Conservation (phyloP, 2,888 invertebrate species). For the Orthosia gothica region DNA sequence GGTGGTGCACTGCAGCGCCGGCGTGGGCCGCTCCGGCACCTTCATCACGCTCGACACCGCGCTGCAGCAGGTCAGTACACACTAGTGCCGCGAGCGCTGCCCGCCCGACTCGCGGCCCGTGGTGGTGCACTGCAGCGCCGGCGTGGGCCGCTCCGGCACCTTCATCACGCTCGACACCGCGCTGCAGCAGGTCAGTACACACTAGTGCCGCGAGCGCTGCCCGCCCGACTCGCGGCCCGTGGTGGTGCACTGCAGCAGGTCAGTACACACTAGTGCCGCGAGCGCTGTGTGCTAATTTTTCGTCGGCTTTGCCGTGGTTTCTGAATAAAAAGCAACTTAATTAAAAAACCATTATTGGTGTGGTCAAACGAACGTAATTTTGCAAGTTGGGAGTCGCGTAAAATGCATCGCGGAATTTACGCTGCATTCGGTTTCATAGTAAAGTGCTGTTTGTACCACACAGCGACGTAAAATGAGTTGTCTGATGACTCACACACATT, state of each 20-base stretch:
- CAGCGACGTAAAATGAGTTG: no score
- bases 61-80: constrained; percentile 88
- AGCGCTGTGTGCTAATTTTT: neutral
- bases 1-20: constrained; percentile 96
- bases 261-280: neutral
- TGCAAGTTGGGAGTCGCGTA: no score
- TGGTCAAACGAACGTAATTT: no score
- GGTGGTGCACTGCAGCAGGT: constrained; percentile 95
- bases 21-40: constrained; percentile 90
- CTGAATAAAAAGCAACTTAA: no score
- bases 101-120: constrained; percentile 94
- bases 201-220: neutral
- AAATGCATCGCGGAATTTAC: no score
- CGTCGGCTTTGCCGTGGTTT: no score
- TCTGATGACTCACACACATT: no score
- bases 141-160: constrained; percentile 89
- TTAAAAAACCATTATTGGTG: no score
- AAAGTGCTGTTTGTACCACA: no score
- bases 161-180: constrained; percentile 96
- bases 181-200: constrained; percentile 87
- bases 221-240: neutral
- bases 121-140: constrained; percentile 88
- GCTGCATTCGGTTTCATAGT: no score
- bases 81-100: neutral
- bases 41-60: constrained; percentile 96